These are phyloP conservation scores for Camelus bactrianus DNA, from an alignment of 2,113 vertebrate species.

Conservation along the genomic window DNA sequence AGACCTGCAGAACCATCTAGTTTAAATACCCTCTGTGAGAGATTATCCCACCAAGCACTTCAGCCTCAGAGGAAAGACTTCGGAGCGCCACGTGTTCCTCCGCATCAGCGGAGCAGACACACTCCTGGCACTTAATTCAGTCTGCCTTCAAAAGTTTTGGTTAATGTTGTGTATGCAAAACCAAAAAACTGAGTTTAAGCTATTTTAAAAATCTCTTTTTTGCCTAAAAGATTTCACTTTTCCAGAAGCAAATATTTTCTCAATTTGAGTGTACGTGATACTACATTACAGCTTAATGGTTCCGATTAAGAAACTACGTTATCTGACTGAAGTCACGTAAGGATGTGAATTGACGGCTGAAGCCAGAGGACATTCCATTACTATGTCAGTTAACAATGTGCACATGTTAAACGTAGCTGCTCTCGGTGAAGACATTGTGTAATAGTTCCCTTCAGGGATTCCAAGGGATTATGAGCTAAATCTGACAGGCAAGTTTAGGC, in stretches of 20 bases:
- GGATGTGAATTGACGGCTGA: not conserved
- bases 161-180: not conserved
- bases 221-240: not conserved
- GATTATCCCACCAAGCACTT: not conserved
- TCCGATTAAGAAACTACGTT: not conserved
- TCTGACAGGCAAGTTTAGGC: constrained; percentile 51
- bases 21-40: not conserved
- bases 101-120: not conserved
- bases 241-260: constrained; percentile 44
- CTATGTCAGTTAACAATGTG: not conserved
- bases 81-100: not conserved
- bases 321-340: constrained; percentile 14
- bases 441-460: not conserved
- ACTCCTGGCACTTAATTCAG: not conserved
- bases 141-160: not conserved
- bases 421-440: constrained; percentile 2
- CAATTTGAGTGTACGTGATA: not conserved
- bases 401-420: not conserved
- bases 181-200: not conserved
- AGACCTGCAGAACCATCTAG: not conserved
- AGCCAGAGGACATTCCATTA: not conserved
- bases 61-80: not conserved
- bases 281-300: not conserved
- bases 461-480: constrained; percentile 39
- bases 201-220: not conserved